Conservation (phyloP, 2,888 invertebrate species). For the Rhodophaea formosa region DNA sequence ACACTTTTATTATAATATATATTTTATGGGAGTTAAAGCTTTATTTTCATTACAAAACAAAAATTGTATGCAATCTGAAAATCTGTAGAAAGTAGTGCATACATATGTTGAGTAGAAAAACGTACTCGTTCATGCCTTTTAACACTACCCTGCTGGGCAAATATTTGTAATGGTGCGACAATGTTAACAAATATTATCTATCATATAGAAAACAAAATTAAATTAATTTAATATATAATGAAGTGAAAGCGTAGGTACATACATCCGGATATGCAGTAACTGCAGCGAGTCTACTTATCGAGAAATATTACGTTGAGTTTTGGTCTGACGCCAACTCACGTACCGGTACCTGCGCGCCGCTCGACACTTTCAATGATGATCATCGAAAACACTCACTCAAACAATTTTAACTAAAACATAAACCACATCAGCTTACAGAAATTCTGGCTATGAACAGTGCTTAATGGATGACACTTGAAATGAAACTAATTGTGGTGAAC, state of each 20-base stretch:
- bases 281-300: constrained; percentile 37
- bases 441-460: neutral
- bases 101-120: no score
- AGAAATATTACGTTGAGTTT: constrained; percentile 46
- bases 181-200: neutral
- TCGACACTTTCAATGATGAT: constrained; percentile 8
- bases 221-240: neutral
- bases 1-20: no score
- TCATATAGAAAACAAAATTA: neutral
- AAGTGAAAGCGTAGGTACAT: constrained; percentile 14
- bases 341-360: constrained; percentile 44
- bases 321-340: constrained; percentile 68
- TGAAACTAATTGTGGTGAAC: constrained; percentile 1
- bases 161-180: neutral
- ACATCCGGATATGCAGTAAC: constrained; percentile 25
- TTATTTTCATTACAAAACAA: no score
- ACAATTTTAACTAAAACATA: neutral
- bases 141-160: neutral
- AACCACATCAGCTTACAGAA: neutral
- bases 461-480: neutral
- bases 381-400: neutral
- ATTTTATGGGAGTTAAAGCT: no score
- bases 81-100: no score
- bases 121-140: no score
- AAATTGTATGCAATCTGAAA: no score